Evolutionary conservation across 2,888 invertebrate species (phyloP).

Genomic region (Erpobdella octoculata): DNA sequence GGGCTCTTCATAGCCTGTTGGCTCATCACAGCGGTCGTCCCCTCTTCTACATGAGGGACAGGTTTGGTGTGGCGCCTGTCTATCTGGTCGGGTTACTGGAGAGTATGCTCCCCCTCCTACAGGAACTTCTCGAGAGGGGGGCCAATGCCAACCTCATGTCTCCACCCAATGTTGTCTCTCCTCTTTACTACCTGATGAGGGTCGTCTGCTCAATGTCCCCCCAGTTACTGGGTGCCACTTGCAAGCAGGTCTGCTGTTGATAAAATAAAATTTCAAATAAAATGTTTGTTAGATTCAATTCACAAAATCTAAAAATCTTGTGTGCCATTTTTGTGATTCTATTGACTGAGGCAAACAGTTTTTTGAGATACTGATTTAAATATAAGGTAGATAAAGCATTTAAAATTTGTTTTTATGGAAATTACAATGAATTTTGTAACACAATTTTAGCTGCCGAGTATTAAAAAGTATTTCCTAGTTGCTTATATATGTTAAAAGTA

Average conservation of each 20-base stretch:
- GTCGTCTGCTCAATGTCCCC: conserved; percentile 39
- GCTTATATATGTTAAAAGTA: no score
- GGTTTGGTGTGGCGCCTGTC: conserved; percentile 37
- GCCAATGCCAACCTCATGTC: conserved; percentile 37
- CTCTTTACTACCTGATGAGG: conserved; percentile 38
- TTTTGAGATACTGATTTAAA: no score
- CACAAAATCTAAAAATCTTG: no score
- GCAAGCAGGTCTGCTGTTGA: conserved; percentile 36
- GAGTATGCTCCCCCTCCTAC: conserved; percentile 41
- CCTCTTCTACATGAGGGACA: conserved; percentile 37
- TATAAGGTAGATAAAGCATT: no score
- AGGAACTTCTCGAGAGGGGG: conserved; percentile 41
- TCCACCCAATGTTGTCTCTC: conserved; percentile 38
- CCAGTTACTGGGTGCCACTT: conserved; percentile 35
- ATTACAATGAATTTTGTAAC: no score
- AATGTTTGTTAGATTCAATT: no score
- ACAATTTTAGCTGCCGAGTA: no score
- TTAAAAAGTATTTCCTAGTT: no score
- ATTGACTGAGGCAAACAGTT: no score
- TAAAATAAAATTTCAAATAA: no score
- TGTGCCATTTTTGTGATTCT: no score
- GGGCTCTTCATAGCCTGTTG: conserved; percentile 63
- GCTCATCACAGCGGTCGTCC: conserved; percentile 38
- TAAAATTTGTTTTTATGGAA: no score
- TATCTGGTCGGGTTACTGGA: conserved; percentile 37